A percentile compares a stretch with the other conserved stretches of the same genome.
phyloP scores from a whole-genome alignment of 2,797 vertebrate species.

The Tenualosa thibaudeaui region DNA sequence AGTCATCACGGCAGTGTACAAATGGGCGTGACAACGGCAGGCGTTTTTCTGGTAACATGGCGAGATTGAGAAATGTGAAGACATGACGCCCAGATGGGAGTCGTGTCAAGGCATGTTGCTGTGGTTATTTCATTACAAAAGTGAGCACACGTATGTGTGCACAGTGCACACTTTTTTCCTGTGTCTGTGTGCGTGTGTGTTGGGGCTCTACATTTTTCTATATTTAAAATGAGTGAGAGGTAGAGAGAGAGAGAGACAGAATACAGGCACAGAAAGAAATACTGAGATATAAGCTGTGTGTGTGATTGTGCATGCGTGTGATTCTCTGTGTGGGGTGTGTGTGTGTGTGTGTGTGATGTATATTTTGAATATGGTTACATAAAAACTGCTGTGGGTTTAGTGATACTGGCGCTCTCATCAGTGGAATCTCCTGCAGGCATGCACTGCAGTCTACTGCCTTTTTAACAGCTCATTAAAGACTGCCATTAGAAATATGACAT shows the following conservation, averaged over 20 bases:
- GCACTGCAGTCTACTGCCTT: not conserved
- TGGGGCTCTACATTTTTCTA: no score
- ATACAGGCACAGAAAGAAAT: not conserved
- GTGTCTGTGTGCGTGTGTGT: not conserved
- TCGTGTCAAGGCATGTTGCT: not conserved
- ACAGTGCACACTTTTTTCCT: no score
- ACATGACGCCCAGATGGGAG: not conserved
- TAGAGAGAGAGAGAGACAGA: not conserved
- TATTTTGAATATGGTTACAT: not conserved
- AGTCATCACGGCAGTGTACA: not conserved
- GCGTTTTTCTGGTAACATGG: not conserved
- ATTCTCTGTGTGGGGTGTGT: not conserved
- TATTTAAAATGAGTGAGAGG: not conserved
- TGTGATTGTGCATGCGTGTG: not conserved
- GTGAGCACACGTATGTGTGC: no score
- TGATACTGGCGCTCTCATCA: not conserved
- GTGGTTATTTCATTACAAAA: not conserved
- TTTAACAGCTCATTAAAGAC: conserved; percentile 9
- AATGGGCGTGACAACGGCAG: not conserved
- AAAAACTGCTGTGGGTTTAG: not conserved
- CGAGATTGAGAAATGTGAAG: not conserved
- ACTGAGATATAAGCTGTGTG: not conserved
- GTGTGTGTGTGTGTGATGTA: no score
- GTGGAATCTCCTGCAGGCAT: not conserved
- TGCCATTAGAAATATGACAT: not conserved